These are phyloP conservation scores for Drosophila arizonae DNA, from an alignment of 1,140 invertebrate species.

Conservation along the genomic window DNA sequence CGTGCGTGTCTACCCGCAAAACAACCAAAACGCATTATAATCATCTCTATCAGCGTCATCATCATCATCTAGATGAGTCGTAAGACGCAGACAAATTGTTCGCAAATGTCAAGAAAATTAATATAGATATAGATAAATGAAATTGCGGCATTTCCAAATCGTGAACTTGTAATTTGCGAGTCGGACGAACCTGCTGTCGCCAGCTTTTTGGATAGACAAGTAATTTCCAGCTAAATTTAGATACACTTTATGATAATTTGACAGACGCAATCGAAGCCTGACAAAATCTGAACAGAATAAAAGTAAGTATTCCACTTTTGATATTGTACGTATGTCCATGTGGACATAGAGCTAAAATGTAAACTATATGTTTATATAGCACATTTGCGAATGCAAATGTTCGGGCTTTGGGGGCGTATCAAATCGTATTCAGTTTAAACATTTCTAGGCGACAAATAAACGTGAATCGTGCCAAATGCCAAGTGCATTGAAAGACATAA, in stretches of 20 bases:
- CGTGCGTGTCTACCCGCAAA: slow-evolving; percentile 41
- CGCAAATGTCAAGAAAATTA: slow-evolving; percentile 40
- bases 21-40: slow-evolving; percentile 2
- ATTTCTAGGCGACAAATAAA: slow-evolving; percentile 22
- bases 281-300: not conserved
- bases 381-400: not conserved
- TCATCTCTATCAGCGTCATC: slow-evolving; percentile 30
- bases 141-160: slow-evolving; percentile 75
- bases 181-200: slow-evolving; percentile 25
- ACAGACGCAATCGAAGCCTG: slow-evolving; percentile 19
- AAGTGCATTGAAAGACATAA: slow-evolving; percentile 44
- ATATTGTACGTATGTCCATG: not conserved
- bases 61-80: slow-evolving; percentile 39
- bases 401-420: slow-evolving; percentile 21
- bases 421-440: slow-evolving; percentile 28
- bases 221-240: slow-evolving; percentile 52
- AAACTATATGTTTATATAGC: slow-evolving; percentile 13
- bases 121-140: slow-evolving; percentile 29
- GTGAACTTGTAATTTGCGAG: slow-evolving; percentile 76
- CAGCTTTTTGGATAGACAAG: slow-evolving; percentile 36
- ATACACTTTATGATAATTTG: slow-evolving; percentile 33
- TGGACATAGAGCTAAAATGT: too few relatives aligned
- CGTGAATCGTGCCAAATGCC: slow-evolving; percentile 60
- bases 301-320: slow-evolving; percentile 21
- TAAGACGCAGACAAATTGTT: slow-evolving; percentile 71